Evolutionary conservation across 2,113 vertebrate species (phyloP).

Genomic region (Myiopsitta monachus): DNA sequence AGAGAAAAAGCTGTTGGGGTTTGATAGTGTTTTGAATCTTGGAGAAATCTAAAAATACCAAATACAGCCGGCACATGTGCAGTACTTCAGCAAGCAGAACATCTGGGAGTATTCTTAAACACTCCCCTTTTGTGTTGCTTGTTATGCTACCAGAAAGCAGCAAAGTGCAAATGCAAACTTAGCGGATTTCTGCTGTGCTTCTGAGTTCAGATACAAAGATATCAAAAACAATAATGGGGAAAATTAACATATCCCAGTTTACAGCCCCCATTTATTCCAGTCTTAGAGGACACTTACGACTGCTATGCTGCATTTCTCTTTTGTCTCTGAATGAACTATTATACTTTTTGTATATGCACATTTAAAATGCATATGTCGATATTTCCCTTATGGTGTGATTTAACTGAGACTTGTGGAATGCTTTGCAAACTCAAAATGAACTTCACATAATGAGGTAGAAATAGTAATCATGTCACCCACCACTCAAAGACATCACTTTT

Average conservation of each 20-base stretch:
- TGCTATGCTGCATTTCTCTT: neutral
- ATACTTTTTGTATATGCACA: neutral
- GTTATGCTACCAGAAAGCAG: slow-evolving; percentile 26
- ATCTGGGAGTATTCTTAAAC: slow-evolving; percentile 73
- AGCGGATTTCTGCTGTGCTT: neutral
- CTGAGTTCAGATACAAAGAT: neutral
- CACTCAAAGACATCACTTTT: neutral
- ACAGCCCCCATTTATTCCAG: neutral
- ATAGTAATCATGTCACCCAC: neutral
- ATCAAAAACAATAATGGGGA: neutral
- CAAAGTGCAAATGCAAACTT: slow-evolving; percentile 20
- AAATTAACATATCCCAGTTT: neutral
- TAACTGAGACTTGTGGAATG: neutral
- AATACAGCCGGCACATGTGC: slow-evolving; percentile 68
- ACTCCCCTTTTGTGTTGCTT: slow-evolving; percentile 48
- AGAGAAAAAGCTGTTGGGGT: slow-evolving; percentile 63
- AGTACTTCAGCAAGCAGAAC: slow-evolving; percentile 68
- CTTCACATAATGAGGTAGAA: neutral
- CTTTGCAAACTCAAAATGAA: neutral
- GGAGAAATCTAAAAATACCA: slow-evolving; percentile 75
- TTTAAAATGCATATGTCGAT: neutral
- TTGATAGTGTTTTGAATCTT: slow-evolving; percentile 63
- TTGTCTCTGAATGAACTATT: neutral
- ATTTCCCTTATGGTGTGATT: neutral
- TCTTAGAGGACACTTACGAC: neutral